These are phyloP conservation scores for Aplocera efformata DNA, from an alignment of 2,888 invertebrate genomes.

Conservation along the genomic window DNA sequence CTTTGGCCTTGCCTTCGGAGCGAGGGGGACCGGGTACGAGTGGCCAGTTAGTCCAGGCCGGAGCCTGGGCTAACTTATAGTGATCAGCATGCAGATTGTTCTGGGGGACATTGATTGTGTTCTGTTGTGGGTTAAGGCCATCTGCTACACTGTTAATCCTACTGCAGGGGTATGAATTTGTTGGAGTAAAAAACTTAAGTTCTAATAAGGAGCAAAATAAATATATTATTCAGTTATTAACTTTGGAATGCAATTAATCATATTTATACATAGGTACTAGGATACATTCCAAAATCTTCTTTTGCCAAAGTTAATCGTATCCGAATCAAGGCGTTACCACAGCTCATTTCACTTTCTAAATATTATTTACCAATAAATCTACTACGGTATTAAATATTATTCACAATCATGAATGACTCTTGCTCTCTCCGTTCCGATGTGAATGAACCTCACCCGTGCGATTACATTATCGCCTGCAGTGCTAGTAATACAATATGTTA, in stretches of 20 bases:
- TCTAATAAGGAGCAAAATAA: neutral
- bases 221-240: too few species aligned
- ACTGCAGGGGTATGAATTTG: too few species aligned
- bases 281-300: slow-evolving; percentile 10
- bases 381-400: slow-evolving; percentile 24
- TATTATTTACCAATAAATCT: slow-evolving; percentile 21
- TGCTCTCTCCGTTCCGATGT: slow-evolving; percentile 33
- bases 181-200: neutral
- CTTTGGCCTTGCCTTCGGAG: too few species aligned
- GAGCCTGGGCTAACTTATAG: too few species aligned
- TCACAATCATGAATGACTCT: slow-evolving; percentile 36
- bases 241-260: too few species aligned
- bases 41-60: too few species aligned
- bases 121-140: too few species aligned
- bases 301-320: slow-evolving; percentile 9
- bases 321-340: slow-evolving; percentile 7
- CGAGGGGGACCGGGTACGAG: too few species aligned
- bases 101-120: too few species aligned
- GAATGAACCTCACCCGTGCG: slow-evolving; percentile 48
- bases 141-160: too few species aligned
- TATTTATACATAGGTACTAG: slow-evolving; percentile 2
- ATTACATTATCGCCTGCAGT: slow-evolving; percentile 41
- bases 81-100: too few species aligned
- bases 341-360: slow-evolving; percentile 25
- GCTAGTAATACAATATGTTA: slow-evolving; percentile 35